These are phyloP conservation scores for Philaenus spumarius DNA, from an alignment of 1,140 invertebrate genomes.

Conservation along the genomic window DNA sequence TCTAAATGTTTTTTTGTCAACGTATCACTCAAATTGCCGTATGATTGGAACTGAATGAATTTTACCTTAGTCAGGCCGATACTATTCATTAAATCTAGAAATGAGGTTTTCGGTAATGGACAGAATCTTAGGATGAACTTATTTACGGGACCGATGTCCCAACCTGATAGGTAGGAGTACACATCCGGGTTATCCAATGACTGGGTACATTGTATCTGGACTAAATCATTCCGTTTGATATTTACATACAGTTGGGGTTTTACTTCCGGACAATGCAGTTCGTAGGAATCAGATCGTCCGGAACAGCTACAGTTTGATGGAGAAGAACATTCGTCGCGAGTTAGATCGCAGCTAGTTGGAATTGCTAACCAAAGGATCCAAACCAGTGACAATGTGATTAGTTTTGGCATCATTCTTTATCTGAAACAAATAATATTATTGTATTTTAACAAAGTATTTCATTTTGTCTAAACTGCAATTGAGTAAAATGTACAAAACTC, in stretches of 20 bases:
- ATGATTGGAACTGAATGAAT: slow-evolving; percentile 42
- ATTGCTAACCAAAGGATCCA: background rate
- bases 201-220: slow-evolving; percentile 27
- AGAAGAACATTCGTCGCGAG: background rate
- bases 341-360: background rate
- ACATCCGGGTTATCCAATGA: slow-evolving; percentile 15
- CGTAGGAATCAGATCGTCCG: background rate
- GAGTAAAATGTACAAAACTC: no score
- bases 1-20: slow-evolving; percentile 46
- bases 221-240: slow-evolving; percentile 19
- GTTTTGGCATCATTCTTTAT: background rate
- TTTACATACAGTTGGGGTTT: slow-evolving; percentile 22
- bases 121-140: slow-evolving; percentile 29
- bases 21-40: slow-evolving; percentile 41
- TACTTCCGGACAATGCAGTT: background rate
- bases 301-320: background rate
- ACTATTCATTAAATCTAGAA: slow-evolving; percentile 29
- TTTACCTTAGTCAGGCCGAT: slow-evolving; percentile 42
- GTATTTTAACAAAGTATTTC: no score
- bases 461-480: no score
- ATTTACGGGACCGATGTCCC: slow-evolving; percentile 10
- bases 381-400: background rate
- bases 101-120: slow-evolving; percentile 30
- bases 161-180: slow-evolving; percentile 21
- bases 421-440: background rate